Conservation (phyloP, 2,797 vertebrate species). For the Danio tinwini region DNA sequence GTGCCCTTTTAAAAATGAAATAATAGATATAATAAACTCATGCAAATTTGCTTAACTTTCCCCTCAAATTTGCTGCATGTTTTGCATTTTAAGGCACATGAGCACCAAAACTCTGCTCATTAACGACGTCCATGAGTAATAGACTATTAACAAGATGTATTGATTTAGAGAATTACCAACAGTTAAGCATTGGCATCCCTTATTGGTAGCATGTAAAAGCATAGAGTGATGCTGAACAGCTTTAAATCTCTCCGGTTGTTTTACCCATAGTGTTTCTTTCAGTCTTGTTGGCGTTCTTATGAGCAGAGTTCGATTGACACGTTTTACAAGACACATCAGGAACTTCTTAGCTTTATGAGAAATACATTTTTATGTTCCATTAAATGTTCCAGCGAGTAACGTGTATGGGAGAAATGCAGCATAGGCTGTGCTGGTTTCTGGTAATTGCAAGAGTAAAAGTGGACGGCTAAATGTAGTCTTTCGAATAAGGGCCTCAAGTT, state of each 20-base stretch:
- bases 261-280: constrained; percentile 48
- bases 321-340: constrained; percentile 71
- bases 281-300: constrained; percentile 48
- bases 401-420: constrained; percentile 48
- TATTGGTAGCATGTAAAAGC: no score
- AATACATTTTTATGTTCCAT: constrained; percentile 75
- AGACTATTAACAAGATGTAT: no score
- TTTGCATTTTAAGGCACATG: no score
- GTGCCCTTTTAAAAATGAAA: no score
- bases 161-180: no score
- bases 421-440: constrained; percentile 60
- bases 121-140: no score
- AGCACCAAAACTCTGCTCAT: no score
- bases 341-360: constrained; percentile 74
- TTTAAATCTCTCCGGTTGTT: constrained; percentile 72
- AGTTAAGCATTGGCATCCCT: no score
- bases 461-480: constrained; percentile 1
- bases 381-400: constrained; percentile 71
- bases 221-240: constrained; percentile 64
- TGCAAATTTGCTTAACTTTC: no score
- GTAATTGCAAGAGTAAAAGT: constrained; percentile 59
- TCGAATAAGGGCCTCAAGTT: background rate
- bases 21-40: no score
- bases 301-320: constrained; percentile 64
- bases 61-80: no score